Percentiles rank a stretch among this genome's conserved stretches.
Conservation (phyloP, 2,113 vertebrate species). For the Mormyrus lacerda region DNA sequence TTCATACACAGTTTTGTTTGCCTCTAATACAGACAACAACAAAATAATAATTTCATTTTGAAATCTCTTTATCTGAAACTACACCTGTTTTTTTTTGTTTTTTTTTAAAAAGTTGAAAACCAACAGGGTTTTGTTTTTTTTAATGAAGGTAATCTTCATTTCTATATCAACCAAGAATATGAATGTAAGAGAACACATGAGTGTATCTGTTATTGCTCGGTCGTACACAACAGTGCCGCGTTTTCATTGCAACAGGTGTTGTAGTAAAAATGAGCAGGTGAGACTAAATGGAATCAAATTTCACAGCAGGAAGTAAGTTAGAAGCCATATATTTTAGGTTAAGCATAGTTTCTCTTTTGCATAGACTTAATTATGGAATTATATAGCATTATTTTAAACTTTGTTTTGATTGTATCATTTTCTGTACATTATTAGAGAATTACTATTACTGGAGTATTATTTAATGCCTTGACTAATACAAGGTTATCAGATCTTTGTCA, state of each 20-base stretch:
- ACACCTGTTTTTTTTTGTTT: neutral
- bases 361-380: neutral
- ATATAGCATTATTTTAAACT: neutral
- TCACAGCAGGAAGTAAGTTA: neutral
- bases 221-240: neutral
- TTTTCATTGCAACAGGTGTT: neutral
- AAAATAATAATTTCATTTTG: neutral
- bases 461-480: neutral
- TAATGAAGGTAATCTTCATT: neutral
- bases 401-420: neutral
- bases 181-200: neutral
- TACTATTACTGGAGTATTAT: neutral
- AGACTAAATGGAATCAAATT: neutral
- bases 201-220: neutral
- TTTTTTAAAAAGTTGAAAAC: neutral
- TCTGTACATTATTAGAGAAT: neutral
- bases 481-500: neutral
- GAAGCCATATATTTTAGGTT: neutral
- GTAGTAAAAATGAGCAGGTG: neutral
- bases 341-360: neutral
- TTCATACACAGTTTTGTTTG: neutral
- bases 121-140: neutral
- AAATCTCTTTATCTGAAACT: neutral
- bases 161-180: neutral
- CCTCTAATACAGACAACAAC: neutral